Base-by-base conservation (phyloP, 2,113 vertebrate genomes). In the Podiceps cristatus region DNA sequence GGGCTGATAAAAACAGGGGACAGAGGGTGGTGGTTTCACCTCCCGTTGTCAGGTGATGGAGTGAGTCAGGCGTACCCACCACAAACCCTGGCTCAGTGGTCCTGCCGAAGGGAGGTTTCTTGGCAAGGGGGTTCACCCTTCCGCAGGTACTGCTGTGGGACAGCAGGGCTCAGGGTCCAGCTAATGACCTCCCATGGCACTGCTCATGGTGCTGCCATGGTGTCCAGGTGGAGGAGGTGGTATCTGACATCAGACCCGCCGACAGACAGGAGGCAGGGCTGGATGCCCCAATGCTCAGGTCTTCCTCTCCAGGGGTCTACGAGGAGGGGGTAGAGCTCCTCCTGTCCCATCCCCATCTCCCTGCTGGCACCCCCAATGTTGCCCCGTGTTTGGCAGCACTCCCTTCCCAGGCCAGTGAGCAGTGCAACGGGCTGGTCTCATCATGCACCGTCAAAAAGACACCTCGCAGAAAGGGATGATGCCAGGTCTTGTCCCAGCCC, bases 321-420 rank as follows among this genome's bases (percentile, higher is more conserved):
- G 23, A 49, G 29, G 31, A 88, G 11, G 15, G 7, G 33, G 7
- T 13, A 76, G 52, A 88, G 16, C 27, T 76, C 35, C 47, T 56
- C 24, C 24, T 8, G 1, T 25, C 33, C 56, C 23, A 4, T 42
- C 22, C 35, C 45, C 5, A 13, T 9, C 33, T 11, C 17, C 40
- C 4, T 7, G 0, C 19, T 63, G 40, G 49, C 23, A 52, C 3
- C 4, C 24, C 5, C 1, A 2, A n/a, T 23, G 19, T 11, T 77
- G 18, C n/a, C 49, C 49, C 1, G 0, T 2, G 2, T 75, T 56
- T 52, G n/a, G 49, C 24, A 79, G 7, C 1, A 1, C 18, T 64
- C 62, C 29, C 13, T 79, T 90, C 27, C 47, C 2, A 0, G 18
- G 9, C 23, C 27, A n/a, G n/a, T 14, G 15, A 81, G 53, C n/a